These are phyloP conservation scores for Bovichtus diacanthus DNA, from an alignment of 2,797 vertebrate species.

Conservation along the genomic window DNA sequence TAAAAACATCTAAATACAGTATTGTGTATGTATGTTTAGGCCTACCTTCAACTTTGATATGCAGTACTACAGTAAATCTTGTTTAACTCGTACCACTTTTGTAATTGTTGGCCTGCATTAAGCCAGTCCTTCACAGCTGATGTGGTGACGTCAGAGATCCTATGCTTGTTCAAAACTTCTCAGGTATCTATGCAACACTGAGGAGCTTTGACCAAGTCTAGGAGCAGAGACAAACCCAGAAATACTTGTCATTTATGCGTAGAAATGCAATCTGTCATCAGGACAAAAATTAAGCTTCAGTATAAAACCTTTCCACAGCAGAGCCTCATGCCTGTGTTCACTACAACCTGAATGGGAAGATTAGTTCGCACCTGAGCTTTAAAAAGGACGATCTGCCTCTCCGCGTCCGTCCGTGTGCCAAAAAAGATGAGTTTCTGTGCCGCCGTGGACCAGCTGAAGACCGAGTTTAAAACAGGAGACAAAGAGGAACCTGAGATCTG, in stretches of 20 bases:
- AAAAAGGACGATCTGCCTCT: neutral
- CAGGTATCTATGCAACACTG: constrained; percentile 79
- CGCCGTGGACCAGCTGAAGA: neutral
- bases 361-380: constrained; percentile 40
- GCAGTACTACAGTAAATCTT: neutral
- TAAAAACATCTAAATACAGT: neutral
- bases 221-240: constrained; percentile 74
- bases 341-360: constrained; percentile 10
- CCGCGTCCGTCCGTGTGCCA: constrained; percentile 19
- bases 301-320: neutral
- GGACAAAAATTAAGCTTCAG: neutral
- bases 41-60: neutral
- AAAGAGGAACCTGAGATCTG: constrained; percentile 81
- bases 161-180: constrained; percentile 86
- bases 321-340: neutral
- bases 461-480: constrained; percentile 68
- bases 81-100: too few species aligned
- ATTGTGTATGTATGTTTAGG: neutral
- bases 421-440: neutral
- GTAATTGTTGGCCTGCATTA: too few species aligned
- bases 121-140: neutral
- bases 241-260: neutral
- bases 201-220: constrained; percentile 90
- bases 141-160: constrained; percentile 74
- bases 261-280: neutral